Percentiles rank a stretch among this genome's conserved stretches.
phyloP scores from a whole-genome alignment of 2,113 vertebrate species.

The Podiceps cristatus region DNA sequence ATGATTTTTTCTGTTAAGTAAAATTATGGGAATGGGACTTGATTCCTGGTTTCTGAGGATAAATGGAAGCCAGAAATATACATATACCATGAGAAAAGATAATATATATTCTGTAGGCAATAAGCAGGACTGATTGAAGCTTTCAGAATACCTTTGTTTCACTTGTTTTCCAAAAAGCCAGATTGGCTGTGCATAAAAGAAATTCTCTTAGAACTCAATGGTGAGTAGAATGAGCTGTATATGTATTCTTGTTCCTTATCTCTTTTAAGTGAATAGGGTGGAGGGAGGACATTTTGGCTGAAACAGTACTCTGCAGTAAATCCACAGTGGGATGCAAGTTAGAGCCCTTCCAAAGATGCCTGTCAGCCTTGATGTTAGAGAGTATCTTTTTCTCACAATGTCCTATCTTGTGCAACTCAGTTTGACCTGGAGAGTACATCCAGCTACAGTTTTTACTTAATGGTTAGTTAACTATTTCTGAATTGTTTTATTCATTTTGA shows the following conservation, averaged over 20 bases:
- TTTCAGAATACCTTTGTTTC: not conserved
- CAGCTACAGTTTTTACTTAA: not conserved
- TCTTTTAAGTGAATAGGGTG: not conserved
- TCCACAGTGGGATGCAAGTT: not conserved
- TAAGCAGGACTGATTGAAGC: not conserved
- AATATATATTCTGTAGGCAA: not conserved
- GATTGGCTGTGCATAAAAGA: not conserved
- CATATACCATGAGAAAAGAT: not conserved
- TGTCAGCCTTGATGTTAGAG: not conserved
- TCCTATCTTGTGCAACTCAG: not conserved
- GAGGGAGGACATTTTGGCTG: not conserved
- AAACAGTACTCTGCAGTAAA: not conserved
- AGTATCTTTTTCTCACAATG: not conserved
- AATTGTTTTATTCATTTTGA: not conserved
- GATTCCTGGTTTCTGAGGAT: not conserved
- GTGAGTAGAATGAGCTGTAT: not conserved
- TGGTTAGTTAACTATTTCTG: not conserved
- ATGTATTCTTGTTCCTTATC: not conserved
- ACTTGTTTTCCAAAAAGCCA: not conserved
- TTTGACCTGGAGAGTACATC: not conserved
- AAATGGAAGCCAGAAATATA: not conserved
- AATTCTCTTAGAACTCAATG: not conserved
- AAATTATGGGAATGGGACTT: not conserved
- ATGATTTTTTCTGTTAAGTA: not conserved
- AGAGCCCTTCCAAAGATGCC: not conserved